Evolutionary conservation across 2,888 invertebrate genomes (phyloP).

Genomic region (Scrobipalpa atriplicella): DNA sequence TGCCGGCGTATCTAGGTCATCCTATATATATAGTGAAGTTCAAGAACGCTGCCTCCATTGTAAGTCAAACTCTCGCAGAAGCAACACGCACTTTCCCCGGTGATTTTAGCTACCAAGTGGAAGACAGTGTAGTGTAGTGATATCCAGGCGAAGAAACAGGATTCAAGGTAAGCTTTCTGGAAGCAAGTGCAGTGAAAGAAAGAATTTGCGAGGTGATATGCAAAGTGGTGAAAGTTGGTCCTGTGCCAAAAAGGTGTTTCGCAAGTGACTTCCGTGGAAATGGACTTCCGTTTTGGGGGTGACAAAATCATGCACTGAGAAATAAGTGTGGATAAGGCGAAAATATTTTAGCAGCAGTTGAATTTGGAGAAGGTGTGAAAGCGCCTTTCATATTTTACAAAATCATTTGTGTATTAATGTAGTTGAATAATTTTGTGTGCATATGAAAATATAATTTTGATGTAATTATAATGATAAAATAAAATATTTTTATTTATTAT

Average conservation of each 20-base stretch:
- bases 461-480: too few species aligned
- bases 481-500: too few species aligned
- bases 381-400: conserved; percentile 12
- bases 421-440: background rate
- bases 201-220: conserved; percentile 15
- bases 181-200: conserved; percentile 13
- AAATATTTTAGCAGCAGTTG: background rate
- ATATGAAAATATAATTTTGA: too few species aligned
- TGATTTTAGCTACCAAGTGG: conserved; percentile 63
- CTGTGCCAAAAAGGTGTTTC: conserved; percentile 18
- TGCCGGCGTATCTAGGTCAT: conserved; percentile 89
- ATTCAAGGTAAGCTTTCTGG: conserved; percentile 63
- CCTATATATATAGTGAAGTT: conserved; percentile 92
- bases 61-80: conserved; percentile 75
- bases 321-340: conserved; percentile 1
- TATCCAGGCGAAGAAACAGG: conserved; percentile 56
- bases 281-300: conserved; percentile 20
- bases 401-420: background rate
- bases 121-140: conserved; percentile 76
- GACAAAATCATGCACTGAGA: background rate
- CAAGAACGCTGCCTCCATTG: conserved; percentile 88
- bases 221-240: conserved; percentile 5
- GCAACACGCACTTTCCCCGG: conserved; percentile 79
- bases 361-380: conserved; percentile 15
- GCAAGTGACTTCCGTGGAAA: conserved; percentile 24